These are phyloP conservation scores for Oryzias woworae DNA, from an alignment of 2,113 vertebrate species.

Conservation along the genomic window DNA sequence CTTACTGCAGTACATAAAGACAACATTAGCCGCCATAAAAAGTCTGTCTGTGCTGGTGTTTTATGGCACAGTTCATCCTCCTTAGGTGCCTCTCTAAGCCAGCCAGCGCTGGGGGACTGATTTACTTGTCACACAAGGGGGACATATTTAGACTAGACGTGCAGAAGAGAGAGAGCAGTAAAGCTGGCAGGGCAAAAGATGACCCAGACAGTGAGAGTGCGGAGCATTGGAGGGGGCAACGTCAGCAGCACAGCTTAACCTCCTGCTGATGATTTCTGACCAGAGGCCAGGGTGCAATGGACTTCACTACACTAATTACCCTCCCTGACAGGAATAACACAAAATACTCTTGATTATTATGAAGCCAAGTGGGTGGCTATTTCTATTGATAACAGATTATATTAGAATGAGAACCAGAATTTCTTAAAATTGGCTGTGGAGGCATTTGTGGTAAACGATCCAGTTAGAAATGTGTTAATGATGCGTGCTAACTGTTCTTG, in stretches of 20 bases:
- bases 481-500: no score
- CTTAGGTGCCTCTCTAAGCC: slow-evolving; percentile 57
- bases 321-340: slow-evolving; percentile 56
- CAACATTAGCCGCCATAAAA: slow-evolving; percentile 65
- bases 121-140: slow-evolving; percentile 69
- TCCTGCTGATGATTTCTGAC: slow-evolving; percentile 76
- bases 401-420: slow-evolving; percentile 25
- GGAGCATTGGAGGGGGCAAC: slow-evolving; percentile 49
- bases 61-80: slow-evolving; percentile 62
- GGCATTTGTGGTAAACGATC: not conserved
- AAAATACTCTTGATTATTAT: slow-evolving; percentile 58
- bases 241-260: slow-evolving; percentile 67
- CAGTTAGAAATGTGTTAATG: not conserved
- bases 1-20: slow-evolving; percentile 63
- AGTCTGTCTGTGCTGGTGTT: slow-evolving; percentile 54
- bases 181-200: slow-evolving; percentile 63
- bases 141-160: slow-evolving; percentile 62
- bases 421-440: slow-evolving; percentile 18
- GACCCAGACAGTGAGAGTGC: slow-evolving; percentile 69
- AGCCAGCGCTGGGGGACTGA: slow-evolving; percentile 68
- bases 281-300: slow-evolving; percentile 72
- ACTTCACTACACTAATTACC: slow-evolving; percentile 77
- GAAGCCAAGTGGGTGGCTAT: slow-evolving; percentile 36
- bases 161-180: slow-evolving; percentile 57
- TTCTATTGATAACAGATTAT: slow-evolving; percentile 26